Percentiles rank a stretch among this genome's conserved stretches.
These are phyloP conservation scores for Galeopsomyia nigrocyanea DNA, from an alignment of 2,888 invertebrate species.

Conservation along the genomic window DNA sequence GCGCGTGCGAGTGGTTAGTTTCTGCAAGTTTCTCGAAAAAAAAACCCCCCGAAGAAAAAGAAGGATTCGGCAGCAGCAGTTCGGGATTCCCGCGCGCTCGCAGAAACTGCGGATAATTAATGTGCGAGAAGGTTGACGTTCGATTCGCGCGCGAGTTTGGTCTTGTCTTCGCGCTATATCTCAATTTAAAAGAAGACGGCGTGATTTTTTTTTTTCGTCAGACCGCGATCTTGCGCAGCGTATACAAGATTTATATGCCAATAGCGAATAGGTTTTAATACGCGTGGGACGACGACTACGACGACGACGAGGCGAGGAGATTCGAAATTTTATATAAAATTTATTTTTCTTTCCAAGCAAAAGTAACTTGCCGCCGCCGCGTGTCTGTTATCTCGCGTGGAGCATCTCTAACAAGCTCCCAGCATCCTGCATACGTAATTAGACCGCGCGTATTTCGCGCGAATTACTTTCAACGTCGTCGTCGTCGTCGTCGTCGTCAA, in stretches of 20 bases:
- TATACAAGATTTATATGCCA: constrained; percentile 20
- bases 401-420: too few species aligned
- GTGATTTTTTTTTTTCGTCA: constrained; percentile 38
- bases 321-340: not conserved
- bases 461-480: too few species aligned
- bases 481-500: too few species aligned
- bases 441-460: too few species aligned
- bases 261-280: too few species aligned
- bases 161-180: constrained; percentile 43
- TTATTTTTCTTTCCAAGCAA: too few species aligned
- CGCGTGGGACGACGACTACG: constrained; percentile 31
- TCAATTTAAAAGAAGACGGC: constrained; percentile 26
- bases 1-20: not conserved
- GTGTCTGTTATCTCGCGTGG: too few species aligned
- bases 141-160: constrained; percentile 3
- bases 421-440: too few species aligned
- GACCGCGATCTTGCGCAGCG: constrained; percentile 36
- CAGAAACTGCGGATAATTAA: constrained; percentile 36
- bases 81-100: constrained; percentile 24
- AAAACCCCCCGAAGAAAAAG: too few species aligned
- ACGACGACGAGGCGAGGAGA: not conserved
- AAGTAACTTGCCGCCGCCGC: too few species aligned
- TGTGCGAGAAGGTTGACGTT: constrained; percentile 22
- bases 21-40: too few species aligned
- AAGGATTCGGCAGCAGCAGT: too few species aligned